Conservation (phyloP, 2,888 invertebrate species). For the Taphrorychus bicolor region DNA sequence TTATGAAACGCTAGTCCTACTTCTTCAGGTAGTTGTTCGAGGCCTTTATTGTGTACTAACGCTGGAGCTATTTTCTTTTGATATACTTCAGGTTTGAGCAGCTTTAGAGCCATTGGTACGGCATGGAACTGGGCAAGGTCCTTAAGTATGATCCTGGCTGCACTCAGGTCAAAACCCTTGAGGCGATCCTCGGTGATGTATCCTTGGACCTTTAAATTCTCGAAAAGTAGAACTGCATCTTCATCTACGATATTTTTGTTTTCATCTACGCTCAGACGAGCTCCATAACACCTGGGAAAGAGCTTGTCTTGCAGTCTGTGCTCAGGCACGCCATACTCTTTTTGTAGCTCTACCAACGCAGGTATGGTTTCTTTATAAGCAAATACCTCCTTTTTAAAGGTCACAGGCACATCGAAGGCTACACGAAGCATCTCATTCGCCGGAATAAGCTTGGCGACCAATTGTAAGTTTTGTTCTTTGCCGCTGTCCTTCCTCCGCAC, state of each 20-base stretch:
- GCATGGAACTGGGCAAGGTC: conserved; percentile 67
- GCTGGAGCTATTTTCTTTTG: conserved; percentile 58
- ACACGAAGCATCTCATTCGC: conserved; percentile 62
- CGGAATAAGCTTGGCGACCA: conserved; percentile 67
- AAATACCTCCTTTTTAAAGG: conserved; percentile 66
- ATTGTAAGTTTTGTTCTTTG: conserved; percentile 56
- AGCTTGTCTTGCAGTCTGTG: conserved; percentile 57
- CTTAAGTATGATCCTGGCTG: conserved; percentile 60
- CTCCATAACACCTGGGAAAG: conserved; percentile 65
- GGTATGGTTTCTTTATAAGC: conserved; percentile 64
- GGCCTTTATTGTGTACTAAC: conserved; percentile 53
- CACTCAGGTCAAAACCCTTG: conserved; percentile 62
- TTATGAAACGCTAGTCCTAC: conserved; percentile 53
- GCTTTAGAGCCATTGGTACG: conserved; percentile 64
- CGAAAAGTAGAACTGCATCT: conserved; percentile 65
- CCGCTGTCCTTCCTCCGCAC: conserved; percentile 49
- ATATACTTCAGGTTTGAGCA: conserved; percentile 60
- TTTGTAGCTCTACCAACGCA: conserved; percentile 61
- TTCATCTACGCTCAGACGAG: conserved; percentile 59
- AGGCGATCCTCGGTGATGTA: conserved; percentile 63
- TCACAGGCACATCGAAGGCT: conserved; percentile 64
- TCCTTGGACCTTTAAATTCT: conserved; percentile 64
- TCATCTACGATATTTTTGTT: conserved; percentile 63
- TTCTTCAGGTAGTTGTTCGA: conserved; percentile 53
- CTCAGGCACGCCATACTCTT: conserved; percentile 59